Evolutionary conservation across 2,113 vertebrate genomes (phyloP), one percentile per base, ranked within the genome.

Genomic region (Gadus chalcogrammus): DNA sequence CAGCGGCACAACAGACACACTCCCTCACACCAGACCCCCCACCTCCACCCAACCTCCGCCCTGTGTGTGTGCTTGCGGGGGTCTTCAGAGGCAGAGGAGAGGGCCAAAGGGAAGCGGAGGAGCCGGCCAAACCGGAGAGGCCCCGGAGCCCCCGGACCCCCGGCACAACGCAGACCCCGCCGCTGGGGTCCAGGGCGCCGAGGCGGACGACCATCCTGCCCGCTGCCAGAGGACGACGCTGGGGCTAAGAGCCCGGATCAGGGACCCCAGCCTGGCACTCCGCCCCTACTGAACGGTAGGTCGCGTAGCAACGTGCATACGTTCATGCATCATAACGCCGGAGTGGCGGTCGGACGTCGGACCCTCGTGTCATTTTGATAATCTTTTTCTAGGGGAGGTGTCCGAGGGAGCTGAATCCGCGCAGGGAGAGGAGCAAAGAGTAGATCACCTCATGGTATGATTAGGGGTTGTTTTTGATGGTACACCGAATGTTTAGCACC

Each of bases 31-130:
- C 12, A 38, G 3, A 1, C 2, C 16, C 27, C 2, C 16, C 8
- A 22, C 3, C 24, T 24, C 24, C n/a, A 4, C 7, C 2, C 15
- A 20, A 15, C 15, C 15, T 17, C 13, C 15, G n/a, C 15, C 15
- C 16, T 58, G 55, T 58, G 15, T 58, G 55, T 58, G 55, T 58
- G 55, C n/a, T 9, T 56, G 55, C 17, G 55, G 11, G 55, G 5
- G 55, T 58, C 9, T 58, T 88, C 88, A 93, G 95, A 95, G 82
- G 82, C 91, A 5, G 94, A 96, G 63, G 94, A 95, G 76, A 92
- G 91, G 81, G 84, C 88, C 70, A 88, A 78, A 92, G 85, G 65
- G 93, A 92, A 73, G 85, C 86, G 4, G 91, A 93, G 53, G 94
- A 95, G 82, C 88, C 65, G 69, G 90, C 84, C 79, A 81, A 85